These are phyloP conservation scores for Caenorhabditis brenneri DNA, from an alignment of 1,140 invertebrate genomes.

Conservation along the genomic window DNA sequence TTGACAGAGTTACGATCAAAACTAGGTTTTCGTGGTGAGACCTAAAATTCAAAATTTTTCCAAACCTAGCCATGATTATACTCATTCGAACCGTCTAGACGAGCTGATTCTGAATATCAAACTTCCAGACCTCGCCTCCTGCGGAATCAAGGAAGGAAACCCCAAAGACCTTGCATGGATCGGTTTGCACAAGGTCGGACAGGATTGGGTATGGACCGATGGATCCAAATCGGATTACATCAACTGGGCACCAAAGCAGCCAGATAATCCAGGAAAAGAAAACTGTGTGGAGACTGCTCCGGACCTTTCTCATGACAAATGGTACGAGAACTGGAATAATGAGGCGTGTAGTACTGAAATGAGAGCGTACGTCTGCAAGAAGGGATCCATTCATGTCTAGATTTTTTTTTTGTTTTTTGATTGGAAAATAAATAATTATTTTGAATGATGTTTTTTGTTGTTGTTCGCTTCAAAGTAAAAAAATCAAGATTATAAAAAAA, in stretches of 20 bases:
- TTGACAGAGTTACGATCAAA: no score
- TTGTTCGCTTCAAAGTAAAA: not conserved
- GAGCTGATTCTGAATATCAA: no score
- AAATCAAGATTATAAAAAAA: not conserved
- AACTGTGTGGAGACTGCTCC: conserved; percentile 26
- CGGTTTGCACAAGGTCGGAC: conserved; percentile 11
- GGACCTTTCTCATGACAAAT: conserved; percentile 18
- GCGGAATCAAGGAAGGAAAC: conserved; percentile 12
- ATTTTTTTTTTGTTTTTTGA: not conserved
- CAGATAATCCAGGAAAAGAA: conserved; percentile 37
- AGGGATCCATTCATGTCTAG: not conserved
- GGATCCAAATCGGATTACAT: conserved; percentile 36
- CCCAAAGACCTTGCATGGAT: conserved; percentile 44
- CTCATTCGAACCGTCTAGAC: no score
- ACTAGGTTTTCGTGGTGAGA: no score
- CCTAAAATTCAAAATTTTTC: no score
- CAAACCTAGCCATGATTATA: no score
- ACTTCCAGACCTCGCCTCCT: conserved; percentile 22
- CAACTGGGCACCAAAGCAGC: conserved; percentile 41
- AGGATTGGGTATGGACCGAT: conserved; percentile 50
- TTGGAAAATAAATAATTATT: not conserved
- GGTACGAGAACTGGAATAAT: conserved; percentile 43
- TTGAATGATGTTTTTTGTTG: no score
- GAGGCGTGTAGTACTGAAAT: conserved; percentile 18
- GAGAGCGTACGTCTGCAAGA: conserved; percentile 39